These are phyloP conservation scores for Pardalotus punctatus DNA, from an alignment of 2,113 vertebrate species.

Conservation along the genomic window DNA sequence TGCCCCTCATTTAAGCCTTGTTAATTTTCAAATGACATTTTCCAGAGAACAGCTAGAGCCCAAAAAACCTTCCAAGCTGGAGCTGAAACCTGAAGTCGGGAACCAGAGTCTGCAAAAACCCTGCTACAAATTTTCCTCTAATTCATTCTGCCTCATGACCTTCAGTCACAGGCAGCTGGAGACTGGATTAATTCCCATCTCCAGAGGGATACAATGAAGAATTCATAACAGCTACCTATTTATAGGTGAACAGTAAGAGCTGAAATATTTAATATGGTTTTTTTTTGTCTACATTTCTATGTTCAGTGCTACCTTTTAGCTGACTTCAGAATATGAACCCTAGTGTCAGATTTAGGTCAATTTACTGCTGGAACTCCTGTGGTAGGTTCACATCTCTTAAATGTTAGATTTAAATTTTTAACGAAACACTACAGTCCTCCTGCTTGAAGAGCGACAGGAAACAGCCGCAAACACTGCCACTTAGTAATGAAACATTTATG, in stretches of 20 bases:
- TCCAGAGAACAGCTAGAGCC: slow-evolving; percentile 30
- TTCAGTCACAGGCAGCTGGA: slow-evolving; percentile 52
- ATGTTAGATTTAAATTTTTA: background rate
- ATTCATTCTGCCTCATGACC: slow-evolving; percentile 56
- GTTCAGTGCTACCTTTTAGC: background rate
- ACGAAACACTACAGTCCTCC: background rate
- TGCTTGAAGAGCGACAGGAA: background rate
- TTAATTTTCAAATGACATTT: slow-evolving; percentile 41
- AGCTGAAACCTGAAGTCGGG: slow-evolving; percentile 49
- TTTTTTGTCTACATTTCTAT: background rate
- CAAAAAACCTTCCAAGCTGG: slow-evolving; percentile 7
- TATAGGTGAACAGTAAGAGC: slow-evolving; percentile 19
- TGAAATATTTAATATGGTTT: background rate
- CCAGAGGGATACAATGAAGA: background rate
- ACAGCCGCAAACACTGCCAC: background rate
- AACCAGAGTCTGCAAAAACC: slow-evolving; percentile 20
- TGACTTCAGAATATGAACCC: background rate
- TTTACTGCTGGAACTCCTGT: background rate
- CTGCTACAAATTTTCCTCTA: slow-evolving; percentile 22
- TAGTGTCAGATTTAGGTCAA: background rate
- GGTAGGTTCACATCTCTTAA: background rate
- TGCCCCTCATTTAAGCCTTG: background rate
- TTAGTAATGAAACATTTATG: background rate
- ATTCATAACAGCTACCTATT: slow-evolving; percentile 47
- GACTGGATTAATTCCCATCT: slow-evolving; percentile 44